These are phyloP conservation scores for Loripinus fragilis DNA, from an alignment of 2,888 invertebrate species.

Conservation along the genomic window DNA sequence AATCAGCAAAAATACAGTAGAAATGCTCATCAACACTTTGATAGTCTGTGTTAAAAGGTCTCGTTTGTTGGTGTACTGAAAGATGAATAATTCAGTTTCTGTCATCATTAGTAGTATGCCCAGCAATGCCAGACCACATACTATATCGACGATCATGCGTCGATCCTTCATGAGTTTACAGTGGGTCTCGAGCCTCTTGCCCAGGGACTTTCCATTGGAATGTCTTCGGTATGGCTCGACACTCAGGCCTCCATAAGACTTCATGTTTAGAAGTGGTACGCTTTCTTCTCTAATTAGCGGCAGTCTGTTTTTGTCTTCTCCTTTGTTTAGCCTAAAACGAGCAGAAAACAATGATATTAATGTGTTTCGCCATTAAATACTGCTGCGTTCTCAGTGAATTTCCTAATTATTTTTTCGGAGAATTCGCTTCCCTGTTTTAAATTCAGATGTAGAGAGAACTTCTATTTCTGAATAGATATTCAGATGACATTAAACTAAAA, in stretches of 20 bases:
- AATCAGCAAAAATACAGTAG: conserved; percentile 67
- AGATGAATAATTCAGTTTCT: conserved; percentile 74
- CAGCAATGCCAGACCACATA: conserved; percentile 65
- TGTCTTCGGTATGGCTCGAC: conserved; percentile 3
- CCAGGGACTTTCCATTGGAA: conserved; percentile 41
- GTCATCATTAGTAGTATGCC: conserved; percentile 75
- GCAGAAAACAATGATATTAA: too few species aligned
- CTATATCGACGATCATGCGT: conserved; percentile 69
- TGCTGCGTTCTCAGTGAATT: too few species aligned
- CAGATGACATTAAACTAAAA: too few species aligned
- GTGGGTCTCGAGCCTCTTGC: conserved; percentile 64
- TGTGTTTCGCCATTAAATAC: too few species aligned
- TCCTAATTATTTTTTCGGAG: too few species aligned
- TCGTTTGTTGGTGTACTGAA: conserved; percentile 52
- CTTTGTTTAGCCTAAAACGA: conserved; percentile 12
- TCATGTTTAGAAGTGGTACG: conserved; percentile 21
- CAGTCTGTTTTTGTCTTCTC: conserved; percentile 38
- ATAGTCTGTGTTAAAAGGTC: conserved; percentile 61
- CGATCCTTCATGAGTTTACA: conserved; percentile 52
- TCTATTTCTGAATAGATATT: too few species aligned
- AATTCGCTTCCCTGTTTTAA: too few species aligned
- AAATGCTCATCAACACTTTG: conserved; percentile 67
- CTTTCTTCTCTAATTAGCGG: conserved; percentile 51
- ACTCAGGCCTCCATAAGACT: conserved; percentile 47
- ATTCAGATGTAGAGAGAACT: too few species aligned